Percentiles rank a stretch among this genome's conserved stretches.
Evolutionary conservation across 2,797 vertebrate species (phyloP).

Genomic region (Lindbergichthys nudifrons): DNA sequence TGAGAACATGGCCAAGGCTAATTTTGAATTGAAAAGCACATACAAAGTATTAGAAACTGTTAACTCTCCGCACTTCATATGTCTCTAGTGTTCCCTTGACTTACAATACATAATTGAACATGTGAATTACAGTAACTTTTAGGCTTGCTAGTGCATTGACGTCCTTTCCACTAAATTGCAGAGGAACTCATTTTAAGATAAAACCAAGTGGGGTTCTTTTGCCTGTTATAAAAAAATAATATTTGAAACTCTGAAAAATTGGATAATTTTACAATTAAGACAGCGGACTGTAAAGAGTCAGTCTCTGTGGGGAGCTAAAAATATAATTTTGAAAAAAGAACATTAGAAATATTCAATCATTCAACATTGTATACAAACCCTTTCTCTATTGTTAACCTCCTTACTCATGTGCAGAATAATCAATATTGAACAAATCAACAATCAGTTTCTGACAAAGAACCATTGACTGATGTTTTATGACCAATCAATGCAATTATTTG

Average conservation of each 20-base stretch:
- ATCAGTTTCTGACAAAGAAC: slow-evolving; percentile 46
- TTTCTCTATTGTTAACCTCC: slow-evolving; percentile 28
- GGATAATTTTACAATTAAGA: slow-evolving; percentile 15
- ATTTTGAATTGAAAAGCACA: background rate
- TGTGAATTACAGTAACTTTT: background rate
- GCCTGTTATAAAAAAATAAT: too few relatives aligned
- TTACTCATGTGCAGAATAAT: slow-evolving; percentile 52
- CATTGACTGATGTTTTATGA: slow-evolving; percentile 30
- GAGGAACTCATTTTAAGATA: background rate
- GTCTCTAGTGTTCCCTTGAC: background rate
- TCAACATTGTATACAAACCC: slow-evolving; percentile 25
- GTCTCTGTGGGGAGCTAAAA: slow-evolving; percentile 4
- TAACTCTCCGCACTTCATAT: background rate
- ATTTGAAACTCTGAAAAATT: background rate
- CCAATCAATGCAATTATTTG: slow-evolving; percentile 17
- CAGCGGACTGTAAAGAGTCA: slow-evolving; percentile 1
- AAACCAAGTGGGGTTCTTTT: slow-evolving; percentile 7
- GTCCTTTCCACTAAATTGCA: background rate
- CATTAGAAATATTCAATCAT: slow-evolving; percentile 30
- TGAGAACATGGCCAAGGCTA: background rate
- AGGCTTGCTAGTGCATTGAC: background rate
- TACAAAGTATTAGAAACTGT: background rate
- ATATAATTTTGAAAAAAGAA: slow-evolving; percentile 17
- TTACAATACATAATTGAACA: background rate
- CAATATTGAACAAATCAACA: slow-evolving; percentile 60